Base-by-base conservation (phyloP, 2,888 invertebrate genomes). In the Galeruca laticollis region DNA sequence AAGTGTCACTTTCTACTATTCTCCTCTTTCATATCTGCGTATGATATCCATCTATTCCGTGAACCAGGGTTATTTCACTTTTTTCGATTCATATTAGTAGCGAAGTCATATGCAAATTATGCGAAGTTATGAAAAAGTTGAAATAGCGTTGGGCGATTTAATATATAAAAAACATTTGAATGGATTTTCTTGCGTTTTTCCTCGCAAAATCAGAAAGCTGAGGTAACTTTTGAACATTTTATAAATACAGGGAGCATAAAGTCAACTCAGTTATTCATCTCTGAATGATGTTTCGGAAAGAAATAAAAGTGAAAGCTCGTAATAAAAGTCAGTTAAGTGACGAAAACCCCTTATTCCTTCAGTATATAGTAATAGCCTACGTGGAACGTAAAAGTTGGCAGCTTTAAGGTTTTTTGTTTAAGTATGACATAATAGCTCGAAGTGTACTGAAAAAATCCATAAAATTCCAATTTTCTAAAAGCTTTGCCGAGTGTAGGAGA, bases 271-370 rank as follows among this genome's bases (percentile, higher is more conserved):
- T 40, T 40, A n/a, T 40, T 40, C 40, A 40, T 40, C n/a, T 40
- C n/a, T 40, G n/a, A n/a, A 40, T 57, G 33, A 57, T 57, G 56
- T 57, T 57, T 35, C 18, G 31, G 15, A 57, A 35, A 35, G 35
- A 57, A 57, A 57, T 57, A 57, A 57, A 57, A 35, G 3, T 56
- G 15, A 57, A 35, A 35, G 35, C 35, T 57, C 10, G 15, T 57
- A 37, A 57, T 57, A 57, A 57, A 57, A 57, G 35, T 57, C 56
- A 10, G 15, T n/a, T 5, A 18, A 15, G 35, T 20, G 56, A 15
- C 10, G 56, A 37, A 57, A 57, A 31, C 8, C 15, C 56, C 35
- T 18, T 35, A 33, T 57, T 33, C 13, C 33, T 57, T 57, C 2
- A 37, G 10, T 15, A 18, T 57, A 33, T n/a, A 9, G 18, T 57